Conservation (phyloP, 2,888 invertebrate genomes). For the Caenorhabditis sinica region DNA sequence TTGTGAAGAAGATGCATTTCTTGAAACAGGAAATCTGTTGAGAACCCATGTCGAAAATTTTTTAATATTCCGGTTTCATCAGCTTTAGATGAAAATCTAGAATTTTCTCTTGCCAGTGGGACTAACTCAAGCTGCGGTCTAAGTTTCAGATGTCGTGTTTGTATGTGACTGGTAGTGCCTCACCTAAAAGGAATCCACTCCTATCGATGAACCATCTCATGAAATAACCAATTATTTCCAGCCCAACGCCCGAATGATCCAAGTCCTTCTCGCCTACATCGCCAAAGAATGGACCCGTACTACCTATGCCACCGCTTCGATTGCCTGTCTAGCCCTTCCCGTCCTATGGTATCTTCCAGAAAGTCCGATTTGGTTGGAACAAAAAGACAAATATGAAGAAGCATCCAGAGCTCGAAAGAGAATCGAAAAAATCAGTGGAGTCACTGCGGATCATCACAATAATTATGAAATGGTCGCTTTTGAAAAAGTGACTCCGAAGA, state of each 20-base stretch:
- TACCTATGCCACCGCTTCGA: constrained; percentile 40
- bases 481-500: constrained; percentile 36
- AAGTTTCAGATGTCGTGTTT: too few relatives aligned
- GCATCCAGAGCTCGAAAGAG: constrained; percentile 38
- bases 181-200: not conserved
- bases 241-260: constrained; percentile 64
- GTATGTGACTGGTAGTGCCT: too few relatives aligned
- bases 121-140: too few relatives aligned
- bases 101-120: too few relatives aligned
- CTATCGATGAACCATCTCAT: too few relatives aligned
- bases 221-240: constrained; percentile 14
- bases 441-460: not conserved
- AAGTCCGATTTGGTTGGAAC: constrained; percentile 62
- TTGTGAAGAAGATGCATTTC: too few relatives aligned
- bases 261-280: constrained; percentile 51
- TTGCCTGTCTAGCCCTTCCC: constrained; percentile 50
- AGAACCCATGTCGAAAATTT: too few relatives aligned
- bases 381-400: constrained; percentile 47
- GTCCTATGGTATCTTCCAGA: constrained; percentile 58
- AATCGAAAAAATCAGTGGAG: constrained; percentile 24
- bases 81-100: too few relatives aligned
- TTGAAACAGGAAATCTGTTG: too few relatives aligned
- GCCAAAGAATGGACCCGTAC: constrained; percentile 52
- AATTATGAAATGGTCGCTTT: constrained; percentile 15
- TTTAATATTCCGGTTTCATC: too few relatives aligned